Conservation (phyloP, 2,888 invertebrate genomes). For the Mythimna lalbum region DNA sequence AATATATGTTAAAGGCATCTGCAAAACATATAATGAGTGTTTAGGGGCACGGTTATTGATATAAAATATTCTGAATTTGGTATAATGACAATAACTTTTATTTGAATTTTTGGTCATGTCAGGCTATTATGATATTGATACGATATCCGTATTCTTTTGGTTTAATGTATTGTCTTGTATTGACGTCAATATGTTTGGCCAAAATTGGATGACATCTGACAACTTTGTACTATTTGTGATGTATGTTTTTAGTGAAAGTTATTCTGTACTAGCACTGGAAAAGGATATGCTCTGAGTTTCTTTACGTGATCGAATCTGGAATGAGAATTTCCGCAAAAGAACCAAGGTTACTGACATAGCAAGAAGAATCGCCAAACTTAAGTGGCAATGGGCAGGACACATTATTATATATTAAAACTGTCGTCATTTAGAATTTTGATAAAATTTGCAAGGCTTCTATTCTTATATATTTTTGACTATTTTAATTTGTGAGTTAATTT, state of each 20-base stretch:
- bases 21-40: slow-evolving; percentile 35
- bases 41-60: slow-evolving; percentile 34
- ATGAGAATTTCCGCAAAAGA: too few species aligned
- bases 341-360: too few species aligned
- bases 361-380: too few species aligned
- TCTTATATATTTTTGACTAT: too few species aligned
- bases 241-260: neutral
- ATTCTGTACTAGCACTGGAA: neutral
- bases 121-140: slow-evolving; percentile 37
- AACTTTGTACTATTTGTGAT: too few species aligned
- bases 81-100: slow-evolving; percentile 47
- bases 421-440: too few species aligned
- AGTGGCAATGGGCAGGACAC: too few species aligned
- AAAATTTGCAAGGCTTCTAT: too few species aligned
- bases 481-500: too few species aligned
- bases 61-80: slow-evolving; percentile 50
- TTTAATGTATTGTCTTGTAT: slow-evolving; percentile 39
- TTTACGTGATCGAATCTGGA: too few species aligned
- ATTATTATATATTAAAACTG: too few species aligned
- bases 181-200: slow-evolving; percentile 6
- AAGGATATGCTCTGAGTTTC: too few species aligned
- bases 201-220: neutral
- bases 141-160: slow-evolving; percentile 23
- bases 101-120: slow-evolving; percentile 39
- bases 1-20: slow-evolving; percentile 27